Evolutionary conservation across 2,797 vertebrate species (phyloP), one percentile per base, ranked within the genome.

Genomic region (Tauraco hartlaubi): DNA sequence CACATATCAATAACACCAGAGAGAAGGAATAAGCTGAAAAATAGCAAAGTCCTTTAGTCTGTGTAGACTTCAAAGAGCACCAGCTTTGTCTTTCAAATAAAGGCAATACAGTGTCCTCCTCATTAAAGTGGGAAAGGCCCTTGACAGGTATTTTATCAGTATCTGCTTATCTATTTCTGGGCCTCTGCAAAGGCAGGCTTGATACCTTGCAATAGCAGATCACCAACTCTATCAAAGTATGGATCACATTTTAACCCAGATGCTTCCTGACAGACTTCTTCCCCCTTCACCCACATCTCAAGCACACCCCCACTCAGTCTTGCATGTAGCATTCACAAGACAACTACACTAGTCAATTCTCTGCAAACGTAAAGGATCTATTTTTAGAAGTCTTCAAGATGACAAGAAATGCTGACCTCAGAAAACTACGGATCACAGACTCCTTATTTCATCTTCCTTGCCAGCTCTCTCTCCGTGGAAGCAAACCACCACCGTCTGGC

Each of bases 391-490:
- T 48, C 51, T 92, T 94, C 62, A 93, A 67, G 74, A 82, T 62
- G 44, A 46, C 46, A 82, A 95, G 67, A 92, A 92, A 93, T 62
- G 84, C 74, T 93, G 85, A 92, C 61, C 77, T 93, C 71, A 87
- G 74, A 90, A 87, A 89, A 77, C 66, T n/a, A 49, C 58, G 67
- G 94, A 79, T 90, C 77, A 79, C 67, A 82, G 55, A 63, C 48
- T 89, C 64, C 54, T 78, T 59, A 59, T 88, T 96, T 61, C 55
- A 46, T 73, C 51, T 90, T 79, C 39, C 44, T 66, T 78, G 37
- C 73, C 44, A 67, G 9, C 44, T 68, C 20, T 39, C 48, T 75
- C 46, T 83, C 37, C 2, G 2, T 43, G 18, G 82, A 95, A 92
- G 63, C 41, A 88, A 96, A 86, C 71, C 74, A 93, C 48, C 35